Base-by-base conservation (phyloP, 2,113 vertebrate genomes). In the Maccullochella peelii region DNA sequence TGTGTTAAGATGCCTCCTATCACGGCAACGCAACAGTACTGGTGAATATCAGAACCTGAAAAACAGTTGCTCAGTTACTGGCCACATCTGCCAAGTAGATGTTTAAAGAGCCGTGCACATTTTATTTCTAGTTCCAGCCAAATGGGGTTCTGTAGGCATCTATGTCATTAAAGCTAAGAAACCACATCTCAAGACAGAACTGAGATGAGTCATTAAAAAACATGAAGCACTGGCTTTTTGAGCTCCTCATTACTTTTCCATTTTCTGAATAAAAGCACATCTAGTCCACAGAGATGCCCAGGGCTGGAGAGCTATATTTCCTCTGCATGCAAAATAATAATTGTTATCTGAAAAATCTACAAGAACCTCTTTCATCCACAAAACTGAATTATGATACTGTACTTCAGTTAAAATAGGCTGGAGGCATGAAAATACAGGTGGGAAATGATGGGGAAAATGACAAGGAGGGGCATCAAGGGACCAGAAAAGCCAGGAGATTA, bases 241-340 rank as follows among this genome's bases (percentile, higher is more conserved):
- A 50, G 44, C 21, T 52, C 50, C 36, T 67, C 15, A 52, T 47
- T 61, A 33, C 18, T 30, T 79, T 68, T 27, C 25, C 12, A 63
- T 79, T 63, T 66, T 50, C n/a, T n/a, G 10, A 38, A 18, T 25
- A n/a, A 50, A 82, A 74, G 27, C 23, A 57, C 33, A 54, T 44
- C 16, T 25, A 10, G n/a, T 6, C 25, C 20, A n/a, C 2, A 12
- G 38, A 63, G 14, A 59, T 59, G 30, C 44, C 14, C 16, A 23
- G 25, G 5, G 23, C 27, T 57, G 3, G 9, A 61, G 30, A 54
- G 16, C 33, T 30, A 6, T 16, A 52, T 5, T 16, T 54, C 4
- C 12, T 71, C 58, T 44, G 57, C 38, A 47, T 54, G 12, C 27
- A 49, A 58, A 61, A 67, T 21, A 21, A 18, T 20, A 59, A 18